Percentiles rank a stretch among this genome's conserved stretches.
phyloP scores from a whole-genome alignment of 2,888 invertebrate genomes.

The Gisinianus flammeolus region DNA sequence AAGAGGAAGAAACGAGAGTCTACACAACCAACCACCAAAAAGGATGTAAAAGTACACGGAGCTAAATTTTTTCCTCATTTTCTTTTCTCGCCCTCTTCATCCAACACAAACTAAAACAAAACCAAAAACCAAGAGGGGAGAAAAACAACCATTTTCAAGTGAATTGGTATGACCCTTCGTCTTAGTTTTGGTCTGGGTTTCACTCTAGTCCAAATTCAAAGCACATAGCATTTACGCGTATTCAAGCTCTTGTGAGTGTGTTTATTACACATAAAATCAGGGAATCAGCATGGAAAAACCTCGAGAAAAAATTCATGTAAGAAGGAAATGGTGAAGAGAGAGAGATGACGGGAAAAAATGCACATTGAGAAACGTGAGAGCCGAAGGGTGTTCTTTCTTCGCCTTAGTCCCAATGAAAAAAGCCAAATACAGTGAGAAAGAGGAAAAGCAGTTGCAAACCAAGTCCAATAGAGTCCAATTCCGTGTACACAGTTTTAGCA shows the following conservation, averaged over 20 bases:
- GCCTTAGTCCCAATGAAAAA: neutral
- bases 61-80: constrained; percentile 1
- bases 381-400: constrained; percentile 24
- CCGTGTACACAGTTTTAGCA: neutral
- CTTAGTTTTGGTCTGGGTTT: neutral
- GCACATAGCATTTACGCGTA: neutral
- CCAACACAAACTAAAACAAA: constrained; percentile 24
- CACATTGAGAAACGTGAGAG: constrained; percentile 19
- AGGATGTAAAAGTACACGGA: neutral
- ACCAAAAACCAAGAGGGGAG: constrained; percentile 1
- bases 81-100: neutral
- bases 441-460: neutral
- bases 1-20: too few species aligned
- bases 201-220: neutral
- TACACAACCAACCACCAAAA: constrained; percentile 1
- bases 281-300: constrained; percentile 8
- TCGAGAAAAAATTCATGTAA: constrained; percentile 2
- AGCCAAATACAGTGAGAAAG: neutral
- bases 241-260: neutral
- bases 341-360: neutral
- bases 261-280: constrained; percentile 4
- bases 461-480: neutral
- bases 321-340: neutral
- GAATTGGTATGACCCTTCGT: neutral
- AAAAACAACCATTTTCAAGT: constrained; percentile 16